Evolutionary conservation across 2,888 invertebrate species (phyloP).

Genomic region (Bellardia pandia): DNA sequence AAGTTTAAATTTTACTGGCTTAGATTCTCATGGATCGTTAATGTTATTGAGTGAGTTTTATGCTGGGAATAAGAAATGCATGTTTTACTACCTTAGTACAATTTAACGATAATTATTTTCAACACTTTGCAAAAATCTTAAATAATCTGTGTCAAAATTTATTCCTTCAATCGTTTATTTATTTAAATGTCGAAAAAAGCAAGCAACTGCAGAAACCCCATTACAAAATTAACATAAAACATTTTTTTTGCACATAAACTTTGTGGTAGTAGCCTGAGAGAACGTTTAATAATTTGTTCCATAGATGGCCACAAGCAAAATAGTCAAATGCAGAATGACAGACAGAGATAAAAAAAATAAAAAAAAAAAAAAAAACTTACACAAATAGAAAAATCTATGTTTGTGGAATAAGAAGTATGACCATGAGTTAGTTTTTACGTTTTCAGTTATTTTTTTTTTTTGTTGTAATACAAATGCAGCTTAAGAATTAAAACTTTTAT

Average conservation of each 20-base stretch:
- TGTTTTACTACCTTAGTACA: neutral
- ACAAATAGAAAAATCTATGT: neutral
- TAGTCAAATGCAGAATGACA: conserved; percentile 24
- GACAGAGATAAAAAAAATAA: conserved; percentile 20
- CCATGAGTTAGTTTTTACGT: neutral
- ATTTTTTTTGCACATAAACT: conserved; percentile 10
- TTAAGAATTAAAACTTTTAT: too few species aligned
- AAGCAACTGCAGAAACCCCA: neutral
- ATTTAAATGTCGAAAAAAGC: neutral
- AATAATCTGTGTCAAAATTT: neutral
- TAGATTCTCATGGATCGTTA: neutral
- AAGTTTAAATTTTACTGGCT: neutral
- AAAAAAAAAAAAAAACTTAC: neutral
- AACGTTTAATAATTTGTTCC: conserved; percentile 22
- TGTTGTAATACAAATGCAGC: too few species aligned
- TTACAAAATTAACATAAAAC: conserved; percentile 9
- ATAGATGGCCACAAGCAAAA: conserved; percentile 33
- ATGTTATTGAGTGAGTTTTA: neutral
- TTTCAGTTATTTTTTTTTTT: neutral
- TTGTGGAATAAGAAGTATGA: neutral
- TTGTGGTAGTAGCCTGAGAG: conserved; percentile 16
- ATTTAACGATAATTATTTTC: too few species aligned
- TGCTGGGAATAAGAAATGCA: conserved; percentile 3
- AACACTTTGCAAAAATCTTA: too few species aligned
- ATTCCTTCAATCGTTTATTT: neutral